Conservation (phyloP, 2,797 vertebrate species). For the Lepus townsendii region DNA sequence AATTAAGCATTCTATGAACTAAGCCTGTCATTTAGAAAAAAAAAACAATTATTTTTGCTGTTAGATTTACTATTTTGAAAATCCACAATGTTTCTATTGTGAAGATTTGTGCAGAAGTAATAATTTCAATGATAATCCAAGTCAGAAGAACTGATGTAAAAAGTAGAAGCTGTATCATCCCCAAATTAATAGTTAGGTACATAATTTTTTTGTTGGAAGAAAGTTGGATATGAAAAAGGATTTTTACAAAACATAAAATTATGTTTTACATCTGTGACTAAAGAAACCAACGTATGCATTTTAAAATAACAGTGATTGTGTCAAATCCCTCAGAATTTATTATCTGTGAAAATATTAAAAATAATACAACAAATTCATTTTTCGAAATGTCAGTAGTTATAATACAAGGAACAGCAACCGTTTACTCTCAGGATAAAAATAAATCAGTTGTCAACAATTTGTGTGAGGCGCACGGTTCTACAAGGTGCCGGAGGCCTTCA, state of each 20-base stretch:
- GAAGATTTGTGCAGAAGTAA: background rate
- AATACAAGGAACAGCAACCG: background rate
- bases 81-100: background rate
- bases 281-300: too few species aligned
- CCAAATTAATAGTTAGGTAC: background rate
- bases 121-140: background rate
- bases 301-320: too few species aligned
- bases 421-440: background rate
- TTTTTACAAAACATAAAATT: background rate
- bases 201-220: background rate
- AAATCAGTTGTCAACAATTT: background rate
- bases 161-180: background rate
- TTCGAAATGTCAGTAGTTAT: background rate
- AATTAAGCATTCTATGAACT: background rate
- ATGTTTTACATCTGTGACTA: background rate
- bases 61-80: background rate
- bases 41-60: background rate
- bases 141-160: background rate
- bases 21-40: background rate
- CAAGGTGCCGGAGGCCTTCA: too few species aligned
- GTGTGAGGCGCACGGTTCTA: background rate
- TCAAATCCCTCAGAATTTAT: too few species aligned
- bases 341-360: too few species aligned
- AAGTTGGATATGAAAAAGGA: background rate
- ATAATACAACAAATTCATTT: background rate